Conservation (phyloP, 2,888 invertebrate genomes). For the Petrophora chlorosata region DNA sequence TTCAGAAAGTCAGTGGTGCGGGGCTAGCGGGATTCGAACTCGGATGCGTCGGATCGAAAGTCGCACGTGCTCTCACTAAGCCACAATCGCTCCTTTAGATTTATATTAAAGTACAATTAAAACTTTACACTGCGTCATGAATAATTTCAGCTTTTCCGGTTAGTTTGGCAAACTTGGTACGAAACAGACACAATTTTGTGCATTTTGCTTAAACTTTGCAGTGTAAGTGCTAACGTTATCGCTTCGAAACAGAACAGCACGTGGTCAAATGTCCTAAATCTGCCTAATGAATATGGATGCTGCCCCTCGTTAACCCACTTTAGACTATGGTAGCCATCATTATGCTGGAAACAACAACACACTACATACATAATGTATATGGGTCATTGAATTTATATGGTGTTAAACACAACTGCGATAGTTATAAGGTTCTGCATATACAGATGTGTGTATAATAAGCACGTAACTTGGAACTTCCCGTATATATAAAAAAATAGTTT, state of each 20-base stretch:
- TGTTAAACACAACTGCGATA: too few relatives aligned
- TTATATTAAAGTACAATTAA: too few relatives aligned
- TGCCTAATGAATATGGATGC: conserved; percentile 27
- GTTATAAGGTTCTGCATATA: too few relatives aligned
- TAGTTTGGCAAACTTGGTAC: neutral
- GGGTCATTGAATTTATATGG: too few relatives aligned
- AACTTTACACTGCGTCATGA: neutral
- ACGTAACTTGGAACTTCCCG: too few relatives aligned
- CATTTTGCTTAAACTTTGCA: conserved; percentile 19
- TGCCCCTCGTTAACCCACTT: conserved; percentile 25
- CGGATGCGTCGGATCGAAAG: too few relatives aligned
- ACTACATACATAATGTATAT: neutral
- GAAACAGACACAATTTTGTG: conserved; percentile 2
- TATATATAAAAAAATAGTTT: too few relatives aligned
- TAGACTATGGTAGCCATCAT: neutral
- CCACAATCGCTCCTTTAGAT: too few relatives aligned
- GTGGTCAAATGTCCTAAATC: conserved; percentile 22
- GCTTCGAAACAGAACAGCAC: conserved; percentile 17
- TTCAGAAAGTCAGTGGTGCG: too few relatives aligned
- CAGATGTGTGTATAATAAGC: too few relatives aligned
- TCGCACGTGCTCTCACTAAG: too few relatives aligned
- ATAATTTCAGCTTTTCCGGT: neutral
- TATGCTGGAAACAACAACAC: conserved; percentile 10
- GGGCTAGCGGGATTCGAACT: too few relatives aligned
- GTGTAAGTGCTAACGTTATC: conserved; percentile 22